These are phyloP conservation scores for Columbina picui DNA, from an alignment of 2,113 vertebrate species.

Conservation along the genomic window DNA sequence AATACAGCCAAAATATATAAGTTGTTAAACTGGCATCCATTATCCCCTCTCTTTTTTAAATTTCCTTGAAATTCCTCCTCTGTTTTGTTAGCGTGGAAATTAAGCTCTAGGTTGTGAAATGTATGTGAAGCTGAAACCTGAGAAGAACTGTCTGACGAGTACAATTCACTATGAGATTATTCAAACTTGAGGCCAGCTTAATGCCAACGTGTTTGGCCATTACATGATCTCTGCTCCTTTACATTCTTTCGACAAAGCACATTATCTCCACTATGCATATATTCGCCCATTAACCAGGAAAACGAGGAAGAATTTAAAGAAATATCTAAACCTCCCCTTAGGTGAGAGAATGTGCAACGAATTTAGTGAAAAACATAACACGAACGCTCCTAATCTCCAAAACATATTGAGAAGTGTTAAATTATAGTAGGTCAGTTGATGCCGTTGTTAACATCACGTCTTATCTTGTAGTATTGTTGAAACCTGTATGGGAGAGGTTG, in stretches of 20 bases:
- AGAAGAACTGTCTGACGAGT: background rate
- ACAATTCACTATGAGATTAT: background rate
- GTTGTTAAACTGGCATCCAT: background rate
- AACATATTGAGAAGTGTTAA: background rate
- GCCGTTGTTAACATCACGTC: background rate
- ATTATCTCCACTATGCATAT: background rate
- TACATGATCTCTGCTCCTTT: background rate
- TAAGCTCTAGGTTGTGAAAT: background rate
- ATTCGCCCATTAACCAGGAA: background rate
- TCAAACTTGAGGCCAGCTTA: background rate
- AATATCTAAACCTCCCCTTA: background rate
- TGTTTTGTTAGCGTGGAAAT: background rate
- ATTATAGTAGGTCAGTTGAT: background rate
- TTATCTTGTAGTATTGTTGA: background rate
- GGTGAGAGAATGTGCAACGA: background rate
- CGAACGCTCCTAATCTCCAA: background rate
- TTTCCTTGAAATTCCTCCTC: background rate
- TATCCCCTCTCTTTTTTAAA: background rate
- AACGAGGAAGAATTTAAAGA: background rate
- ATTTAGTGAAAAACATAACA: background rate
- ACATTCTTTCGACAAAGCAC: background rate
- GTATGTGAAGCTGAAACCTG: background rate
- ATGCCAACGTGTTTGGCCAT: background rate
- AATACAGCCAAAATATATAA: rapidly evolving
- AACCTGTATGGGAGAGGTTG: background rate